Percentiles rank a stretch among this genome's conserved stretches.
These are phyloP conservation scores for Limnephilus marmoratus DNA, from an alignment of 2,888 invertebrate genomes.

Conservation along the genomic window DNA sequence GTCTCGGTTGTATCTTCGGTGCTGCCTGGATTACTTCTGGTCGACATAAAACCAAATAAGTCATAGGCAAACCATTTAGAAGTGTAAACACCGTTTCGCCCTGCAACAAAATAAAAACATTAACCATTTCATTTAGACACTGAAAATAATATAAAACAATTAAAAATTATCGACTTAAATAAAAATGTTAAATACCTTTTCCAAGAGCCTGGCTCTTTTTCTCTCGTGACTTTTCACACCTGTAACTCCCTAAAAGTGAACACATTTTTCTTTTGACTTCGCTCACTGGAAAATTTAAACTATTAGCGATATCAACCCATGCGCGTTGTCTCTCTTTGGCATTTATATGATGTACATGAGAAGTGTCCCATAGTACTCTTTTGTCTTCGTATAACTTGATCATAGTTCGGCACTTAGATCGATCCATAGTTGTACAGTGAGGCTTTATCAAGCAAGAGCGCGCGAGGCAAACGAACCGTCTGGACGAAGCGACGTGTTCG, in stretches of 20 bases:
- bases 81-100: background rate
- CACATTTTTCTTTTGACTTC: background rate
- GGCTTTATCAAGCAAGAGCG: background rate
- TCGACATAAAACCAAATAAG: background rate
- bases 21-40: background rate
- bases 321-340: background rate
- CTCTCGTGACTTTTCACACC: background rate
- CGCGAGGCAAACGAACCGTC: background rate
- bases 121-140: background rate
- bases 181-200: background rate
- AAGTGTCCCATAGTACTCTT: background rate
- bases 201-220: background rate
- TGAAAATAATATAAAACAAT: background rate
- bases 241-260: background rate
- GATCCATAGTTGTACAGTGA: background rate
- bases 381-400: background rate
- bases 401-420: background rate
- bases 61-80: background rate
- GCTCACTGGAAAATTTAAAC: background rate
- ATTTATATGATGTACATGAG: background rate
- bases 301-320: background rate
- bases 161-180: background rate
- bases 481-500: background rate
- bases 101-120: background rate
- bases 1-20: background rate